phyloP scores from a whole-genome alignment of 2,113 vertebrate genomes.

The Lasiurus cinereus region DNA sequence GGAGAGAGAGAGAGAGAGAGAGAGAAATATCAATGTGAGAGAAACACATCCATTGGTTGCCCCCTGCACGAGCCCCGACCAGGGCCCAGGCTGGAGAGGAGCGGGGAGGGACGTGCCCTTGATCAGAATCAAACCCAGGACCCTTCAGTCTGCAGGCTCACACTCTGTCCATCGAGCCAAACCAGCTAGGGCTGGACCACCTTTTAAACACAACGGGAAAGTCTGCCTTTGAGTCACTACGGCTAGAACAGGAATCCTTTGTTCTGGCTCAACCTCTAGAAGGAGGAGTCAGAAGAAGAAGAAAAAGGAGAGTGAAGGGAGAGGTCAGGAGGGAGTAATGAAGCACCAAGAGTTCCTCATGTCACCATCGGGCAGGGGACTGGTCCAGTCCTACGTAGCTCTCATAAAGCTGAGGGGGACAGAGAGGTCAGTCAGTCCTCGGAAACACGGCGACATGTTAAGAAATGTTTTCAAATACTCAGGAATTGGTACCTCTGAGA shows the following conservation, averaged over 20 bases:
- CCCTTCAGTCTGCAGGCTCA: too few relatives aligned
- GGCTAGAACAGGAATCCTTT: not conserved
- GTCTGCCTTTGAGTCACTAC: not conserved
- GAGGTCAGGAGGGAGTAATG: rapidly evolving
- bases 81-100: too few relatives aligned
- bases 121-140: too few relatives aligned
- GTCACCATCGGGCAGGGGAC: not conserved
- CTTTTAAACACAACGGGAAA: not conserved
- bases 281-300: not conserved
- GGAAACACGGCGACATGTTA: not conserved
- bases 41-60: too few relatives aligned
- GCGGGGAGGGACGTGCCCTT: too few relatives aligned
- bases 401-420: not conserved
- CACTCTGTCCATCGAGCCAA: too few relatives aligned
- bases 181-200: too few relatives aligned
- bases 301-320: not conserved
- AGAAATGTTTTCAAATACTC: not conserved
- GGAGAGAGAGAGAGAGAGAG: too few relatives aligned
- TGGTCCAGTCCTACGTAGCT: not conserved
- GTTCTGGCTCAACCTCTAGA: not conserved
- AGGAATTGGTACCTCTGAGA: not conserved
- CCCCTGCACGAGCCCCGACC: too few relatives aligned
- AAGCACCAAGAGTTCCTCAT: not conserved
- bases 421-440: not conserved
- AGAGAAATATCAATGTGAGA: too few relatives aligned